Conservation (phyloP, 2,797 vertebrate species). For the Cyclopterus lumpus region DNA sequence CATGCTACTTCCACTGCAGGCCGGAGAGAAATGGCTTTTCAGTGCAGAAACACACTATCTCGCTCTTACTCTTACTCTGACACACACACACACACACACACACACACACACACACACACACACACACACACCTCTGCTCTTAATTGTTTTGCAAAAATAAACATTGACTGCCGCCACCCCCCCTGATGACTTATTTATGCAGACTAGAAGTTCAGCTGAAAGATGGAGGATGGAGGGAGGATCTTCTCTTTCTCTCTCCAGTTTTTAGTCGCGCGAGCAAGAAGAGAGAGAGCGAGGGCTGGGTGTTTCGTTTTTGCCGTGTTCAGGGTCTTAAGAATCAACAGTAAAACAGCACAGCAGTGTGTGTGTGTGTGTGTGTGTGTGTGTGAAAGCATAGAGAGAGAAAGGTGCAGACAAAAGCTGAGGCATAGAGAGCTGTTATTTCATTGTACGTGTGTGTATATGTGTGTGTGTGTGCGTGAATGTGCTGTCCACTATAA, state of each 20-base stretch:
- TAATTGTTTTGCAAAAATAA: slow-evolving; percentile 94
- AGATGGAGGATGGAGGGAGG: slow-evolving; percentile 23
- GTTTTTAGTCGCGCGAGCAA: slow-evolving; percentile 11
- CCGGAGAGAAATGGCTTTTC: slow-evolving; percentile 84
- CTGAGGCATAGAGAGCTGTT: slow-evolving; percentile 50
- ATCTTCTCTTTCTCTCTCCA: background rate
- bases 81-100: background rate
- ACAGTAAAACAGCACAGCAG: slow-evolving; percentile 58
- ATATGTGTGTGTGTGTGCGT: slow-evolving; percentile 29
- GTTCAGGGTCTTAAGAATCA: slow-evolving; percentile 57
- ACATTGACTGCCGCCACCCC: slow-evolving; percentile 84
- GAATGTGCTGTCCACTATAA: slow-evolving; percentile 76
- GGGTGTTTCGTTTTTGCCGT: slow-evolving; percentile 61
- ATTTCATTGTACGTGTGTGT: slow-evolving; percentile 47
- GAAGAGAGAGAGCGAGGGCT: slow-evolving; percentile 17
- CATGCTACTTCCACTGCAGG: slow-evolving; percentile 64
- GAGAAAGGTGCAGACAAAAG: slow-evolving; percentile 44
- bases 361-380: slow-evolving; percentile 39
- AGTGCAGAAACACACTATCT: slow-evolving; percentile 77
- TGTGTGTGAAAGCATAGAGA: slow-evolving; percentile 28
- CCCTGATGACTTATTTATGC: slow-evolving; percentile 88
- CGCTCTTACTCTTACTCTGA: background rate
- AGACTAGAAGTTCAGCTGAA: slow-evolving; percentile 81
- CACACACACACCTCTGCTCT: slow-evolving; percentile 66
- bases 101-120: background rate